These are phyloP conservation scores for Rhorus exstirpatorius DNA, from an alignment of 2,888 invertebrate genomes.

Conservation along the genomic window DNA sequence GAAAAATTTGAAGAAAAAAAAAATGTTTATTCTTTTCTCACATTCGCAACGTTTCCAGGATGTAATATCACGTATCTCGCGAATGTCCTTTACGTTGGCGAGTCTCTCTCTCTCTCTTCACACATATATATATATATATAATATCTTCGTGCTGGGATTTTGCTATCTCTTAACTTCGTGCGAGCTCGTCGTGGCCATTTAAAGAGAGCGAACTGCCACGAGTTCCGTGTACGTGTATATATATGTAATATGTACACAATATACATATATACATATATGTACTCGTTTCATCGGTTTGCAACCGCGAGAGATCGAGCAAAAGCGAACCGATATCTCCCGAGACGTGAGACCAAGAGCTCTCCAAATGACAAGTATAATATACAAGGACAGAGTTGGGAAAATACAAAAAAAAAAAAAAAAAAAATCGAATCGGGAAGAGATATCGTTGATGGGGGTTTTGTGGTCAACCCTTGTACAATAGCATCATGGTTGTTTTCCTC, in stretches of 20 bases:
- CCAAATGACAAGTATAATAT: constrained; percentile 58
- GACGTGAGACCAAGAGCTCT: constrained; percentile 55
- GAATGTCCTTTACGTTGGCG: not conserved
- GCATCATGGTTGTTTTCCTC: not conserved
- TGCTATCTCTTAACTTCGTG: constrained; percentile 61
- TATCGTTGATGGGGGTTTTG: constrained; percentile 50
- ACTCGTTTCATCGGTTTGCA: constrained; percentile 37
- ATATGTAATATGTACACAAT: constrained; percentile 11
- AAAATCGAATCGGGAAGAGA: constrained; percentile 27
- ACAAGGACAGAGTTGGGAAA: constrained; percentile 28
- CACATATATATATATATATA: not conserved
- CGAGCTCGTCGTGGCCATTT: constrained; percentile 68
- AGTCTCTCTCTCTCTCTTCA: not conserved
- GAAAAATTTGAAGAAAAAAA: constrained; percentile 20
- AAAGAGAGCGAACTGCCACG: constrained; percentile 65
- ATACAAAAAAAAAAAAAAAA: not conserved
- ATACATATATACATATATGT: constrained; percentile 33
- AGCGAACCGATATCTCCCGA: constrained; percentile 49
- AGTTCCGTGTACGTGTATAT: constrained; percentile 47
- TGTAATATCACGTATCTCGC: constrained; percentile 44
- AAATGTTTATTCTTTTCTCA: not conserved
- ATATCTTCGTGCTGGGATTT: no score
- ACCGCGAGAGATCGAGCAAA: constrained; percentile 47
- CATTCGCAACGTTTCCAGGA: constrained; percentile 38
- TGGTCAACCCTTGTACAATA: constrained; percentile 31